phyloP scores from a whole-genome alignment of 2,797 vertebrate genomes.

The Fratercula arctica region DNA sequence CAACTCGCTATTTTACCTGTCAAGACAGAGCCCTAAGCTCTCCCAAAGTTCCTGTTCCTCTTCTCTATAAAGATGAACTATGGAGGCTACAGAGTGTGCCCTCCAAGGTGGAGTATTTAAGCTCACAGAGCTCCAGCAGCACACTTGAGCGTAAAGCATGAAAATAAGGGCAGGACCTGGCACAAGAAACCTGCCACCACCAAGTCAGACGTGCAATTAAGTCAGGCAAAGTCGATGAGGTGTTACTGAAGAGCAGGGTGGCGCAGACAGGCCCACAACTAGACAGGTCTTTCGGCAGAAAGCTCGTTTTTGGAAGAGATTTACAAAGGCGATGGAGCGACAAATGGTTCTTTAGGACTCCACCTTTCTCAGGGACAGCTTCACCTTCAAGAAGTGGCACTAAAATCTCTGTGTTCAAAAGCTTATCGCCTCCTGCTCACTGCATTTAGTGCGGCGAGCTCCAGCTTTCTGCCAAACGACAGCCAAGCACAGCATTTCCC shows the following conservation, averaged over 20 bases:
- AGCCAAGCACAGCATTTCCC: background rate
- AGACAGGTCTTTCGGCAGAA: background rate
- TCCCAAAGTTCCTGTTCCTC: background rate
- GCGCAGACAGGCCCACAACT: background rate
- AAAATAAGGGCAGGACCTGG: background rate
- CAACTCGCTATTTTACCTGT: background rate
- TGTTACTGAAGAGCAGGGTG: background rate
- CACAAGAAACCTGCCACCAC: background rate
- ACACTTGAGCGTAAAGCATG: background rate
- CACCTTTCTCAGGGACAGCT: background rate
- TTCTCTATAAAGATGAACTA: background rate
- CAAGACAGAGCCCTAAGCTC: background rate
- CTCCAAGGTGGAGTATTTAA: background rate
- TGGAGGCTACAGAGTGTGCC: accelerated
- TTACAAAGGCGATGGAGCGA: background rate
- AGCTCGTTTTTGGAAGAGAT: background rate
- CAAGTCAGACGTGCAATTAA: background rate
- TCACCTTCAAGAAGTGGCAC: background rate
- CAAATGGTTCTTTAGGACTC: background rate
- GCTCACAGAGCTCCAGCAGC: background rate
- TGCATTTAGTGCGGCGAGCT: accelerated
- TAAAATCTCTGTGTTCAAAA: background rate
- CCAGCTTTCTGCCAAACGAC: background rate
- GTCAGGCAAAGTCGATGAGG: background rate
- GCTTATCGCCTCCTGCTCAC: background rate